These are phyloP conservation scores for Quadriops clusia DNA, from an alignment of 2,888 invertebrate species.

Conservation along the genomic window DNA sequence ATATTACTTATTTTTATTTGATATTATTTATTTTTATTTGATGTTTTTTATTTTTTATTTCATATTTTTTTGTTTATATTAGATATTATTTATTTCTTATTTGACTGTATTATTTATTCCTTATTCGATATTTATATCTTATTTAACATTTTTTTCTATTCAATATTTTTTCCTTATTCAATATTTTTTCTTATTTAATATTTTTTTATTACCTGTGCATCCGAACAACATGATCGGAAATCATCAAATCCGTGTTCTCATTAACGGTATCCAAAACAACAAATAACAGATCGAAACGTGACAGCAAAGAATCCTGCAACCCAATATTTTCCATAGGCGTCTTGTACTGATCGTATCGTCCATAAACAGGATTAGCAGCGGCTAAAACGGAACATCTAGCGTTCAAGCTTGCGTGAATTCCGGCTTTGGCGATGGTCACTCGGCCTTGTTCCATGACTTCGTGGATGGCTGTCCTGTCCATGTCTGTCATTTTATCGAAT, in stretches of 20 bases:
- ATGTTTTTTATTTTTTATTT: too few species aligned
- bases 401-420: constrained; percentile 94
- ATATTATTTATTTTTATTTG: too few species aligned
- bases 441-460: constrained; percentile 99
- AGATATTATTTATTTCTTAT: too few species aligned
- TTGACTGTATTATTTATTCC: too few species aligned
- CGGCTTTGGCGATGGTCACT: constrained; percentile 97
- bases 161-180: not conserved
- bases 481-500: constrained; percentile 99
- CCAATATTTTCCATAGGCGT: constrained; percentile 99
- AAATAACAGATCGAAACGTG: constrained; percentile 96
- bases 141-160: not conserved
- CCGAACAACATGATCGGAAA: constrained; percentile 92
- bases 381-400: constrained; percentile 95
- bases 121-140: not conserved
- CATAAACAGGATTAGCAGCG: constrained; percentile 99
- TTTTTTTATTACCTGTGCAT: constrained; percentile 79
- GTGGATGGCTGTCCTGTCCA: constrained; percentile 97
- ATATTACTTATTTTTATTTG: too few species aligned
- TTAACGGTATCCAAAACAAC: constrained; percentile 92
- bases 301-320: constrained; percentile 89
- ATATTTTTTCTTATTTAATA: constrained; percentile 1
- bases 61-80: too few species aligned
- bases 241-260: constrained; percentile 78
- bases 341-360: constrained; percentile 95